phyloP scores from a whole-genome alignment of 2,888 invertebrate genomes.

The Synanthedon myopaeformis region DNA sequence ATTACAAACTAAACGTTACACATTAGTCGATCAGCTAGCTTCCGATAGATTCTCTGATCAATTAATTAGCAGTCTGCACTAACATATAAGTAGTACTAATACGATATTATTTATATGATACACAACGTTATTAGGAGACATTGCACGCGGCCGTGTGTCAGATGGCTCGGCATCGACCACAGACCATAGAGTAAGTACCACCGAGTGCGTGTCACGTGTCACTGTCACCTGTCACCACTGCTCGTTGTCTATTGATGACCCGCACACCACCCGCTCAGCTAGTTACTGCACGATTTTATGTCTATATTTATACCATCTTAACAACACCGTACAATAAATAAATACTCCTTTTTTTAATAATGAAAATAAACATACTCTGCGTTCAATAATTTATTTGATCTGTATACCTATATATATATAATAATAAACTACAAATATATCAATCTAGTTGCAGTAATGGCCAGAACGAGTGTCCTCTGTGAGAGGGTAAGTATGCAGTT shows the following conservation, averaged over 20 bases:
- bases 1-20: slow-evolving; percentile 64
- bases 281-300: slow-evolving; percentile 20
- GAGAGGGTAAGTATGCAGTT: no score
- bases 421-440: slow-evolving; percentile 19
- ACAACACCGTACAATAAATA: slow-evolving; percentile 37
- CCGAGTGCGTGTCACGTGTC: slow-evolving; percentile 21
- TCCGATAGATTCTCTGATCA: slow-evolving; percentile 47
- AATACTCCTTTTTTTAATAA: slow-evolving; percentile 44
- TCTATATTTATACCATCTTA: slow-evolving; percentile 20
- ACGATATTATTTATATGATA: slow-evolving; percentile 47
- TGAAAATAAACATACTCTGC: slow-evolving; percentile 49
- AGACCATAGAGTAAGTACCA: slow-evolving; percentile 51
- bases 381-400: slow-evolving; percentile 56
- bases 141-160: slow-evolving; percentile 50
- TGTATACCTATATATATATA: slow-evolving; percentile 34
- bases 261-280: background rate
- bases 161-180: slow-evolving; percentile 14
- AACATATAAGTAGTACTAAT: slow-evolving; percentile 52
- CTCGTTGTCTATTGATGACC: background rate
- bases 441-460: slow-evolving; percentile 36
- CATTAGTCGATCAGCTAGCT: slow-evolving; percentile 43
- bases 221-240: background rate
- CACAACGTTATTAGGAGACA: slow-evolving; percentile 48
- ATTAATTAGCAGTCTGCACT: slow-evolving; percentile 18
- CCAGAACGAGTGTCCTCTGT: slow-evolving; percentile 26